Evolutionary conservation across 2,888 invertebrate genomes (phyloP), one percentile per base, ranked within the genome.

Genomic region (Criorhina ranunculi): DNA sequence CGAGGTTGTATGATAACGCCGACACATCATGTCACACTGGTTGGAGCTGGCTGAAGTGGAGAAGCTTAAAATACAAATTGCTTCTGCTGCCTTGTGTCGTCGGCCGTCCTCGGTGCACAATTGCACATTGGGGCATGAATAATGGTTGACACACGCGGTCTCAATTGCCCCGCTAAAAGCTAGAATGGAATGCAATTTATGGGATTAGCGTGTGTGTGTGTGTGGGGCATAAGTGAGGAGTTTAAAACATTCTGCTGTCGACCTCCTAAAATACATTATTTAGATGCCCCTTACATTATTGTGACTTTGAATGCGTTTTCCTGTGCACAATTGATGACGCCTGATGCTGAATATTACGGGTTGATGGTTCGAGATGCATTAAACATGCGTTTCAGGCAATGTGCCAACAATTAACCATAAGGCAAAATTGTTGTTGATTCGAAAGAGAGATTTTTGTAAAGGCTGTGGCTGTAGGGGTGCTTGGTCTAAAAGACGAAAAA

Each of bases 161-260:
- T 75, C 75, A 57, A 75, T 75, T 75, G 66, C 37, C 37, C 9
- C n/a, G 57, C 66, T 60, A 49, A 73, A 66, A 64, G 37, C 53
- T 15, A 12, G n/a, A 17, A 51, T 5, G 19, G 57, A 66, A 31
- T 66, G 57, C 66, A 40, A 57, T 57, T 66, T 75, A 66, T 60
- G 53, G 57, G 35, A 57, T 46, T 55, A 55, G 46, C 49, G 33
- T 57, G 29, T n/a, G 12, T 12, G 46, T 37, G 33, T 57, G 29
- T n/a, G 12, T 12, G 15, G 57, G 24, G 44, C 40, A 35, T 35
- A 24, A 70, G 57, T 33, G 59, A 35, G 59, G 37, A 15, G 46
- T 59, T 24, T 59, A 46, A 12, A 51, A 37, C 37, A 29, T 12
- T 31, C 31, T 29, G 19, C 44, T 15, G 40, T 44, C 24, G 17